Percentiles rank a stretch among this genome's conserved stretches.
Evolutionary conservation across 2,888 invertebrate genomes (phyloP).

Genomic region (Harpalus rubripes): DNA sequence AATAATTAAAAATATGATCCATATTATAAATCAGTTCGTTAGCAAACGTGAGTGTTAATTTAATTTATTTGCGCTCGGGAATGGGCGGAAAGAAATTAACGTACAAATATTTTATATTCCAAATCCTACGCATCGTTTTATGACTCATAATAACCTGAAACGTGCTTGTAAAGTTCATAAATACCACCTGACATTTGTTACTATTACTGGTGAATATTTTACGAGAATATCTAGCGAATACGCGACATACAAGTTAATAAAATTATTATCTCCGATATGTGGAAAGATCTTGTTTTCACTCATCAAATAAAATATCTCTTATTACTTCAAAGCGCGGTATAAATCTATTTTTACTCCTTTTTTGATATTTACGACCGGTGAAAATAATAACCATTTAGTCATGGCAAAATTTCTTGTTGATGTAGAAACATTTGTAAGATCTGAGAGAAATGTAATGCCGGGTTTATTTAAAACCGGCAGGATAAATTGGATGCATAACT

Average conservation of each 20-base stretch:
- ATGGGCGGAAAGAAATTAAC: constrained; percentile 23
- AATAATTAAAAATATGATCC: constrained; percentile 5
- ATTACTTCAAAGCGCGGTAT: not conserved
- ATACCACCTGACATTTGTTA: not conserved
- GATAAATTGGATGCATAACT: constrained; percentile 44
- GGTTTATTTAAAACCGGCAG: constrained; percentile 21
- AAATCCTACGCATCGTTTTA: constrained; percentile 10
- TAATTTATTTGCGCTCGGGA: not conserved
- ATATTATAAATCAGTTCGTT: not conserved
- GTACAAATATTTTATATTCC: constrained; percentile 17
- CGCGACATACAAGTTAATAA: not conserved
- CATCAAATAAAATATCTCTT: constrained; percentile 8
- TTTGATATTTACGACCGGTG: not conserved
- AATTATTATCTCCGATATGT: not conserved
- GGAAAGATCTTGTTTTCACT: not conserved
- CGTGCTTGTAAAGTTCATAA: not conserved
- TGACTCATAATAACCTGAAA: not conserved
- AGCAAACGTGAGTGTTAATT: constrained; percentile 26
- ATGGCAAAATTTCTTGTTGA: constrained; percentile 16
- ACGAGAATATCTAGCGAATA: not conserved
- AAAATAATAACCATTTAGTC: constrained; percentile 39
- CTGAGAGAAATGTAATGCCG: constrained; percentile 20
- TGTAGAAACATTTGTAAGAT: constrained; percentile 12
- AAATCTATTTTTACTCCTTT: constrained; percentile 19
- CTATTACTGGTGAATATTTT: constrained; percentile 14